Evolutionary conservation across 2,797 vertebrate genomes (phyloP).

Genomic region (Trichosurus vulpecula): DNA sequence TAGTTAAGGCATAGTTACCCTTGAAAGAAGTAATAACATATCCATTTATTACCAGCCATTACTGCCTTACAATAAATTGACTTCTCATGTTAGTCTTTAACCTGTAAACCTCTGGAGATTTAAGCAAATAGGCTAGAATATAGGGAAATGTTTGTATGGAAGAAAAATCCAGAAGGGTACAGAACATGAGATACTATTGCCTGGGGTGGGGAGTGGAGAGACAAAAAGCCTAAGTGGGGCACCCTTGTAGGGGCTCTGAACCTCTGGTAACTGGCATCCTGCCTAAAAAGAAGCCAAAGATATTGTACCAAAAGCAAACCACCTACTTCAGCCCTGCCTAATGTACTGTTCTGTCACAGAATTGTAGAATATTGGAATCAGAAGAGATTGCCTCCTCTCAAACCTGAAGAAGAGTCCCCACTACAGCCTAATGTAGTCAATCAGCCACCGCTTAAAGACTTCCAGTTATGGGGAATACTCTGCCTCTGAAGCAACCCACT

Average conservation of each 20-base stretch:
- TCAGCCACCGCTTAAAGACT: not conserved
- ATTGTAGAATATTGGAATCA: not conserved
- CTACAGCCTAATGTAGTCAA: not conserved
- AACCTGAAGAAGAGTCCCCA: not conserved
- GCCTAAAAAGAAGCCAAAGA: not conserved
- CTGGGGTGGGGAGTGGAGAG: not conserved
- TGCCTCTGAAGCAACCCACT: not conserved
- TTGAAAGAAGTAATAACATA: constrained; percentile 4
- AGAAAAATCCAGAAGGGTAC: not conserved
- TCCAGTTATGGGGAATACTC: not conserved
- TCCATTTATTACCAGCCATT: not conserved
- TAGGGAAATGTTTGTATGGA: not conserved
- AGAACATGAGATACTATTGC: not conserved
- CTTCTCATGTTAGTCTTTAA: constrained; percentile 41
- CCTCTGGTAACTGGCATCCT: not conserved
- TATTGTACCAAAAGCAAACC: not conserved
- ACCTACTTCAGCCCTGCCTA: not conserved
- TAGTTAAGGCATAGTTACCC: constrained; percentile 13
- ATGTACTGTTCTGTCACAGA: not conserved
- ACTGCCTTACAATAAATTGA: not conserved
- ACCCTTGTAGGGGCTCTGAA: not conserved
- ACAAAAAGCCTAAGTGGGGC: not conserved
- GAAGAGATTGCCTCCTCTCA: not conserved
- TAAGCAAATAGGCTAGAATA: constrained; percentile 9
- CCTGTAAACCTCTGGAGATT: not conserved